These are phyloP conservation scores for Epinephelus malabaricus DNA, from an alignment of 2,797 vertebrate species.

Conservation along the genomic window DNA sequence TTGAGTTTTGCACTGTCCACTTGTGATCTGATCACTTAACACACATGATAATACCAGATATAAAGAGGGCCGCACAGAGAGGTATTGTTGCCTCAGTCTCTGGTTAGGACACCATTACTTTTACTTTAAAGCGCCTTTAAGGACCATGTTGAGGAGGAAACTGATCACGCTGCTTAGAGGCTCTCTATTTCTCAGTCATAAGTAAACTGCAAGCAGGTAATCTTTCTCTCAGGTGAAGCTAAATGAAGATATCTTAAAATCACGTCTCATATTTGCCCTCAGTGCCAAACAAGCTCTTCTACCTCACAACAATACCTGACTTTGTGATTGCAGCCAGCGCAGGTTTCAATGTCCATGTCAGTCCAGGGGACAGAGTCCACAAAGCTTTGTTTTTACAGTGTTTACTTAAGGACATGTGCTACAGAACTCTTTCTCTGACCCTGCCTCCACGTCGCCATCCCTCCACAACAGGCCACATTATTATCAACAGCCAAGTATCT, in stretches of 20 bases:
- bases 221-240: slow-evolving; percentile 1
- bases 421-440: slow-evolving; percentile 13
- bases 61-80: no score
- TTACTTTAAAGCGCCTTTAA: no score
- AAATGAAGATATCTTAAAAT: background rate
- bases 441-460: background rate
- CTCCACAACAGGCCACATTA: slow-evolving; percentile 27
- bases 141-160: background rate
- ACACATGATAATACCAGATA: no score
- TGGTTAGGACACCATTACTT: no score
- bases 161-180: background rate
- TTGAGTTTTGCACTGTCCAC: no score
- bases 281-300: slow-evolving; percentile 1
- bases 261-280: background rate
- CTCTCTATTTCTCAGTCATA: background rate
- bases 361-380: slow-evolving; percentile 32
- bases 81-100: no score
- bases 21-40: no score
- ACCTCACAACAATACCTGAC: slow-evolving; percentile 15
- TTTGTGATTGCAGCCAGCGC: slow-evolving; percentile 3
- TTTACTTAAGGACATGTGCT: slow-evolving; percentile 31
- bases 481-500: slow-evolving; percentile 33
- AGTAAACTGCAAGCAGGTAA: background rate
- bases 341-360: slow-evolving; percentile 13
- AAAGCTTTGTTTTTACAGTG: slow-evolving; percentile 33